Conservation (phyloP, 2,888 invertebrate species). For the Scaeva pyrastri region DNA sequence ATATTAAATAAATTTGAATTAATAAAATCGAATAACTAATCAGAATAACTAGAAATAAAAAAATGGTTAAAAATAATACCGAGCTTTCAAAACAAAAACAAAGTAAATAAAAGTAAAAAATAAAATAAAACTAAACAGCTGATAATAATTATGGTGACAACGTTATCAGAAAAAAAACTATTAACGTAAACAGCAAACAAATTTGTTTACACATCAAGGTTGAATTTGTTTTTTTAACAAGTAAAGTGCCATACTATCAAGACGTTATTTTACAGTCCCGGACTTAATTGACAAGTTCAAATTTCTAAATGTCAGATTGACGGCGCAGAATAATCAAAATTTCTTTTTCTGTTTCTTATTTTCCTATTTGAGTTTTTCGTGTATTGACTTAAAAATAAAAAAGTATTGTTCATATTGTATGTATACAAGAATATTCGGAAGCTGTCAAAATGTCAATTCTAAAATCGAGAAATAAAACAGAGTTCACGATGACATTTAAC, state of each 20-base stretch:
- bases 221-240: slow-evolving; percentile 23
- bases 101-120: too few relatives aligned
- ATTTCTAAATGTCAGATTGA: too few relatives aligned
- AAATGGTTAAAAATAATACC: not conserved
- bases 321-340: too few relatives aligned
- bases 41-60: not conserved
- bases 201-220: slow-evolving; percentile 65
- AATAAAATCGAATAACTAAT: not conserved
- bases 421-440: too few relatives aligned
- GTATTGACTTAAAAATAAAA: too few relatives aligned
- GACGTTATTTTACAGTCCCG: not conserved
- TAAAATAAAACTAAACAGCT: slow-evolving; percentile 36
- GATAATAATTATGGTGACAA: slow-evolving; percentile 20
- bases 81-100: not conserved
- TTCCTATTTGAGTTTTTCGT: too few relatives aligned
- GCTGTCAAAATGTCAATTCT: too few relatives aligned
- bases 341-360: too few relatives aligned
- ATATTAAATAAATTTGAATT: not conserved
- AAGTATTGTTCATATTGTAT: too few relatives aligned
- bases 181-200: slow-evolving; percentile 13
- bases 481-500: too few relatives aligned
- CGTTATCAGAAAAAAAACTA: slow-evolving; percentile 27
- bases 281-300: too few relatives aligned
- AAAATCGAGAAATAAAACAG: too few relatives aligned
- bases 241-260: slow-evolving; percentile 23